Conservation (phyloP, 2,113 vertebrate genomes). For the Cygnus atratus region DNA sequence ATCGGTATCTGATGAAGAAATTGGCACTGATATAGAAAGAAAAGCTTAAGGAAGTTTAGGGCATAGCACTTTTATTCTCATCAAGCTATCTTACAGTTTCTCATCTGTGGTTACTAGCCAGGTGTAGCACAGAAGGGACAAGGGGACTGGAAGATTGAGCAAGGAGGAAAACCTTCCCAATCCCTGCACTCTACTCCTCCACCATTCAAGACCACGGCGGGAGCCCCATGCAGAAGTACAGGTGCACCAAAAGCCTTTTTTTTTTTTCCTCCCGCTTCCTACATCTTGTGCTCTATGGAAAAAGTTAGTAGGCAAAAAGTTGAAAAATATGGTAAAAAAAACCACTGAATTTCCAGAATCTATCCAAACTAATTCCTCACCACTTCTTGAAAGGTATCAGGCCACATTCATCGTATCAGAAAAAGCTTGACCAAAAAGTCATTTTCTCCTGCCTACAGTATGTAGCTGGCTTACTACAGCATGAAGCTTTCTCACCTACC, state of each 20-base stretch:
- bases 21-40: background rate
- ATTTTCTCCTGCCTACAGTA: background rate
- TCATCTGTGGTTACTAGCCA: background rate
- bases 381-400: background rate
- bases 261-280: background rate
- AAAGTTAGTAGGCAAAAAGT: background rate
- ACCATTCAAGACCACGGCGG: background rate
- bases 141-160: background rate
- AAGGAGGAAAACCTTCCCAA: background rate
- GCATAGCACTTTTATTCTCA: background rate
- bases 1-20: background rate
- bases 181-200: background rate
- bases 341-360: background rate
- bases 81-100: background rate
- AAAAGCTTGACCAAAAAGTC: background rate
- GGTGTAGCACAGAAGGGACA: too few species aligned
- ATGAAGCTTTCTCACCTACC: background rate
- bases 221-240: background rate
- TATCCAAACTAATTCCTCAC: background rate
- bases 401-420: background rate
- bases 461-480: background rate
- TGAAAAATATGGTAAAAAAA: background rate
- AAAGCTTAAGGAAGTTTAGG: background rate
- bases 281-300: background rate
- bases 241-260: background rate